Base-by-base conservation (phyloP, 2,797 vertebrate genomes). In the Clarias platycephalus region DNA sequence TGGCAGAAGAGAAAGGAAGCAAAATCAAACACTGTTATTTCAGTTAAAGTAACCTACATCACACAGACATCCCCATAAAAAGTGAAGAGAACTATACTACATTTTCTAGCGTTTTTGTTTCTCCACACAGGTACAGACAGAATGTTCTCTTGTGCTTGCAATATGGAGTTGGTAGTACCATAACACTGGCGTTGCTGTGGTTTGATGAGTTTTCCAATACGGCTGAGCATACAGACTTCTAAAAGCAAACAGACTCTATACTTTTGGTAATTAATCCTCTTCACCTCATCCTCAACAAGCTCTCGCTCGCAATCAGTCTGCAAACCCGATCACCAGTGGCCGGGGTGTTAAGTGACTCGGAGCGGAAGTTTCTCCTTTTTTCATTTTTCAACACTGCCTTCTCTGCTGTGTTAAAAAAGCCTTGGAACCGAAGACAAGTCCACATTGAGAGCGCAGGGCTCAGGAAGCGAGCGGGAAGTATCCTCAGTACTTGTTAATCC, bases 401-500 rank as follows among this genome's bases (percentile, higher is more conserved):
- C 28, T 55, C n/a, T 20, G 80, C 28, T 24, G 64, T 80, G 12
- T 63, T n/a, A 70, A 67, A 34, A 82, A 64, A 44, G 44, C 49
- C 70, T 66, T 60, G 53, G 31, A 34, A 82, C 15, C 34, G 20
- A 24, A 79, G 82, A 64, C 71, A 22, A 10, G 18, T 31, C 16
- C 71, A 26, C 37, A n/a, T 63, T 4, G 57, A 64, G 57, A 13
- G 34, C 22, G 57, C 66, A 49, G 67, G 68, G 57, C 24, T 60
- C 79, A 0, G 1, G n/a, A 58, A 76, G 16, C 6, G 20, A 81
- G 77, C 68, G 18, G 74, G 44, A 83, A 85, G 88, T 37, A 81
- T 89, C 86, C 87, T 99, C 96, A 99, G 95, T 99, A 99, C 90
- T 98, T 97, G 93, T 98, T 98, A 93, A 99, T 99, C 88, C 97